These are phyloP conservation scores for Belonocnema kinseyi DNA, from an alignment of 1,140 invertebrate species.

Conservation along the genomic window DNA sequence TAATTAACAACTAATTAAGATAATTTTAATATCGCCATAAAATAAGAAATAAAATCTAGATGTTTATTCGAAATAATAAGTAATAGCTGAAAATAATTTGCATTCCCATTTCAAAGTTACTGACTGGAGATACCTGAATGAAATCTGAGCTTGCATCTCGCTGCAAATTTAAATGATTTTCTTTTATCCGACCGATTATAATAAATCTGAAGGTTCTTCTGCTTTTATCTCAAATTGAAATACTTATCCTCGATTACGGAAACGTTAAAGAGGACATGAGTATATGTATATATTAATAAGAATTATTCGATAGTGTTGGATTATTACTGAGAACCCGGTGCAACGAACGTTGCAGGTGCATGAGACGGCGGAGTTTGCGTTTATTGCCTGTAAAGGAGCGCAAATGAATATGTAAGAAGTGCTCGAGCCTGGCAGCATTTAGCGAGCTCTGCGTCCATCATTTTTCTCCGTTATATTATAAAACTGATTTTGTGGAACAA, in stretches of 20 bases:
- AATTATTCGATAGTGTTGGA: slow-evolving; percentile 19
- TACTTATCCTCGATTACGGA: slow-evolving; percentile 13
- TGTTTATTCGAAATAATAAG: too few species aligned
- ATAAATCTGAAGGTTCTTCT: slow-evolving; percentile 3
- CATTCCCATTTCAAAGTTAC: too few species aligned
- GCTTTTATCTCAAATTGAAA: slow-evolving; percentile 28
- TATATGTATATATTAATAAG: slow-evolving; percentile 27
- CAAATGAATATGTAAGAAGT: slow-evolving; percentile 30
- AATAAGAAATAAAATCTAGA: too few species aligned
- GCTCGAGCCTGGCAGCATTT: slow-evolving; percentile 11
- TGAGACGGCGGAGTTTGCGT: slow-evolving; percentile 35
- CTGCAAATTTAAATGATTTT: slow-evolving; percentile 6
- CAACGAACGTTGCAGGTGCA: slow-evolving; percentile 27
- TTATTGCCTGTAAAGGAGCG: slow-evolving; percentile 37
- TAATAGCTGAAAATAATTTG: neutral
- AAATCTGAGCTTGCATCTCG: neutral
- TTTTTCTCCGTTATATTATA: slow-evolving; percentile 5
- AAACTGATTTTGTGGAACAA: neutral
- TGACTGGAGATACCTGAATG: neutral
- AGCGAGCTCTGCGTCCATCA: neutral
- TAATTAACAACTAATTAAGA: too few species aligned
- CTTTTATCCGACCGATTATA: neutral
- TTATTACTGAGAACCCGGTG: slow-evolving; percentile 26
- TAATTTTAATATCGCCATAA: too few species aligned
- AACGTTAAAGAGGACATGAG: slow-evolving; percentile 12